Base-by-base conservation (phyloP, 1,140 invertebrate species). In the Hyphantria cunea region DNA sequence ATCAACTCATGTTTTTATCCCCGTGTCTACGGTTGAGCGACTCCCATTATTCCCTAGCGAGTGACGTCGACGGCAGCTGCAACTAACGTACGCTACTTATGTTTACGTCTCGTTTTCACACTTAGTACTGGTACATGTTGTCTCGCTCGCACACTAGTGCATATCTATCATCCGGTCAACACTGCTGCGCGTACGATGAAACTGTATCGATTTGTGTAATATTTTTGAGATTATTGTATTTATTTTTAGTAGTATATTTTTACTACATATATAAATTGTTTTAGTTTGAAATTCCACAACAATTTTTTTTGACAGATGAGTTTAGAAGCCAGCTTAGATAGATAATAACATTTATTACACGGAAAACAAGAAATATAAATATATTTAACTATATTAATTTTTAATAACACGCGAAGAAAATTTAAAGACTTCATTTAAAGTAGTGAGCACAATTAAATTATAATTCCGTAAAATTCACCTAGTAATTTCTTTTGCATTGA, bases 21-120 rank as follows among this genome's bases (percentile, higher is more conserved):
- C 51, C 13, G 48, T 49, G 51, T 63, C 60, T 63, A 63, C 49
- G 60, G 41, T 63, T 54, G 60, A 63, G 60, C 50, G 60, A 44
- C 12, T 53, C 50, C 44, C 33, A 63, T 63, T 62, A 63, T 63
- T 53, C 60, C 60, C 60, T 63, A 63, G 60, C 33, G 12, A 11
- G 60, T 63, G 60, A 63, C 60, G 60, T 63, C 41, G 34, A 31
- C 79, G 83, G 70, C 85, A 86, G 85, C 85, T 88, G 85, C 85
- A 80, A 62, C 80, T 71, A 86, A 86, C 83, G 83, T 84, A 82
- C 50, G 54, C 56, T 62, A 68, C 70, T 64, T 70, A 37, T 62
- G 33, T 55, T 14, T 32, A 44, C 60, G 0, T 78, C 76, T 60
- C 73, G 48, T 37, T 77, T 73, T 72, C 48, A 50, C 78, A 50